Conservation (phyloP, 2,888 invertebrate species). For the Oegoconia quadripuncta region DNA sequence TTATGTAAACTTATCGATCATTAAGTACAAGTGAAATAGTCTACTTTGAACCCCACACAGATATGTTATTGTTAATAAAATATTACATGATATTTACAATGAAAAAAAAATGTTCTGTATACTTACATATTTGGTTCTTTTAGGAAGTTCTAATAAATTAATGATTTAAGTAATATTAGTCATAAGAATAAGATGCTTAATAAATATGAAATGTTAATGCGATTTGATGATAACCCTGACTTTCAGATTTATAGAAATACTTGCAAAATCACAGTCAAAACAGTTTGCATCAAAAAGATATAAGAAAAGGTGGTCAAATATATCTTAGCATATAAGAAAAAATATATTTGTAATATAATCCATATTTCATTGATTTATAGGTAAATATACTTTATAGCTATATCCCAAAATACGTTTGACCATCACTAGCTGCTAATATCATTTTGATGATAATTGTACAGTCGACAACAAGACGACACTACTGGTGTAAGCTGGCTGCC, state of each 20-base stretch:
- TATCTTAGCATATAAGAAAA: no score
- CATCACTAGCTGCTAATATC: no score
- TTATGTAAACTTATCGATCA: neutral
- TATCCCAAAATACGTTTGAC: no score
- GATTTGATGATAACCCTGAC: neutral
- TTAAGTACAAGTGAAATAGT: conserved; percentile 8
- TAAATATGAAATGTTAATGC: conserved; percentile 15
- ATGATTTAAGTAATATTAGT: conserved; percentile 35
- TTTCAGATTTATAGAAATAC: neutral
- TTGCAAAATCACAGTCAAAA: neutral
- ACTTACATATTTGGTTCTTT: conserved; percentile 39
- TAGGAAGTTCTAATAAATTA: conserved; percentile 46
- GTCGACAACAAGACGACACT: no score
- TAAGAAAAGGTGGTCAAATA: no score
- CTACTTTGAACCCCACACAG: conserved; percentile 47
- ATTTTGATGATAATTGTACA: no score
- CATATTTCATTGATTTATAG: no score
- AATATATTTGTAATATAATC: no score
- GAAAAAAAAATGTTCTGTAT: conserved; percentile 20
- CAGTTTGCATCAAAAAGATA: no score
- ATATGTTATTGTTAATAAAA: conserved; percentile 49
- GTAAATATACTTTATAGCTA: no score
- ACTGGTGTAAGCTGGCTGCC: no score
- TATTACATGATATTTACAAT: conserved; percentile 55
- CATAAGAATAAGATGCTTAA: conserved; percentile 38